Base-by-base conservation (phyloP, 2,797 vertebrate species). In the Pachyuromys duprasi region DNA sequence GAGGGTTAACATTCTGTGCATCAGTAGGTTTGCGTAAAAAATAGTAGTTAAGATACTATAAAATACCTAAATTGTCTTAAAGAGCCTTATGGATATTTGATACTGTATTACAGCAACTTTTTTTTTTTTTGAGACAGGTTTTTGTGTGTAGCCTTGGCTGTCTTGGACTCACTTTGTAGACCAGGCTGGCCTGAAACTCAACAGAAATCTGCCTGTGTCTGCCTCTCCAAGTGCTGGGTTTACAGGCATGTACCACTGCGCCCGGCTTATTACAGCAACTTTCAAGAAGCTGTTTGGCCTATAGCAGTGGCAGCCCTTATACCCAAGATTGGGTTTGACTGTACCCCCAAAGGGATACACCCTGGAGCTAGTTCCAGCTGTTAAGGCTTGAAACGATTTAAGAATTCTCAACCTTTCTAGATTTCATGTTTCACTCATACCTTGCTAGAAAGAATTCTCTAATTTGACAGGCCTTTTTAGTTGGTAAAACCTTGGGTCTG, bases 21-120 rank as follows among this genome's bases (percentile, higher is more conserved):
- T 98, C 98, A 98, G 97, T 97, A 97, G 98, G 98, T 98, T 98
- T 98, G 97, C 98, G 98, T 98, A 98, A 98, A 98, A 97, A 97
- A 98, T 98, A 98, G 97, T 98, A 98, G 98, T 98, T 96, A 93
- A 97, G 97, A 98, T 97, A 98, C 97, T 98, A 97, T 98, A 98
- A 98, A 98, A 98, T 98, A 98, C 98, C 98, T 98, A 98, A 98
- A 98, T 97, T 92, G 76, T 97, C 98, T 98, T 98, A 98, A 0
- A 93, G 96, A 94, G 70, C 87, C 62, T 95, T 0, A 15, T 72
- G 1, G 95, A 96, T 98, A 97, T 98, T 98, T 98, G 95, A 98
- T 98, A 98, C 98, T 98, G 98, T 98, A 98, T 26, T 97, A 96
- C 97, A 95, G 92, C 96, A 96, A 98, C 97, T 98, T 97, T 49